Evolutionary conservation across 2,888 invertebrate genomes (phyloP), one percentile per base, ranked within the genome.

Genomic region (Standfussiana lucernea): DNA sequence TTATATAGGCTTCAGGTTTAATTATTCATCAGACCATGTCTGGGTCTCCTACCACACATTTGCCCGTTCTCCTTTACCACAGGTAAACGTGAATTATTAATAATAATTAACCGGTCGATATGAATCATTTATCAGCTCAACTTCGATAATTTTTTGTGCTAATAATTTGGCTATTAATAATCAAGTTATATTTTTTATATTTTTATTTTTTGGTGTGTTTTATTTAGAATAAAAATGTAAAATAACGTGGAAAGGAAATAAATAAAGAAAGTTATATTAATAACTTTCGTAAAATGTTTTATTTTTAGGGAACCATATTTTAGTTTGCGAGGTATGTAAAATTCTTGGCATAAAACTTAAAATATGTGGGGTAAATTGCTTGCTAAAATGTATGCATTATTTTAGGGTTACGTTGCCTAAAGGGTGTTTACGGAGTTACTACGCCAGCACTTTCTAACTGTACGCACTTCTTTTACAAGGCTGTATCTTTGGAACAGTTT

Each of bases 101-200:
- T 32, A 56, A 10, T 32, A 21, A 61, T 32, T 40, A 24, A 35
- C 40, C 15, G 3, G 21, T 28, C 5, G 32, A 47, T 56, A 18
- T 61, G 5, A 67, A 77, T 67, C 40, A 79, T 59, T n/a, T 28
- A 67, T 47, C 13, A 4, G 21, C 21, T 59, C 18, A 56, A 24
- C 15, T 53, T 65, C 18, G 65, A 75, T 35, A 42, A 18, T 53
- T 42, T 21, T 62, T 50, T 42, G n/a, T 2, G 18, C 11, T 64
- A n/a, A 15, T 28, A n/a, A 64, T 50, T 42, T 75, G 32, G 32
- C 10, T 62, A 35, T 62, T 77, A 50, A 32, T 21, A 50, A 35
- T 42, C 2, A 6, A 45, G 5, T 56, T 24, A 13, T n/a, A n/a
- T n/a, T n/a, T n/a, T n/a, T n/a, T n/a, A n/a, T n/a, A n/a, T n/a